Conservation (phyloP, 92 coral and sea anemone species). For the Zoanthus gigantus region DNA sequence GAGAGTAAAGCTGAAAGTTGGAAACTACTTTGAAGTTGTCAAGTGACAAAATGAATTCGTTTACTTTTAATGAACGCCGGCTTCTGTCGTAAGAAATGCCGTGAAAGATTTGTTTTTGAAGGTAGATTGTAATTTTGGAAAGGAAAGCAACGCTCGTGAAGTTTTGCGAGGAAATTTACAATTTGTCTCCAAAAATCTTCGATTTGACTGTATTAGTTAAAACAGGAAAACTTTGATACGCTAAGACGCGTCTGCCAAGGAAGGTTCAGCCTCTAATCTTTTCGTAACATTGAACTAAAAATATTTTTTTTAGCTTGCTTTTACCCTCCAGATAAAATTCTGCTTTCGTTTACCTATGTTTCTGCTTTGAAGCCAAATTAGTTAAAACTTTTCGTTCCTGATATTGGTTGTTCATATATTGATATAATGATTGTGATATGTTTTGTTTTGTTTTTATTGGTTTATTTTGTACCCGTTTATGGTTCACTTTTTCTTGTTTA, state of each 20-base stretch:
- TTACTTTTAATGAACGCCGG: neutral
- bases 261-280: neutral
- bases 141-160: neutral
- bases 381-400: neutral
- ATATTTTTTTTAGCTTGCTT: neutral
- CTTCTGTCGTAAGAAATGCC: neutral
- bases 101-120: neutral
- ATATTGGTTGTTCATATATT: neutral
- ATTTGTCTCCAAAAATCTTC: neutral
- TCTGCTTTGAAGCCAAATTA: neutral
- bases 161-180: neutral
- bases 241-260: neutral
- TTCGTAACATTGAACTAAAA: neutral
- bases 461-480: neutral
- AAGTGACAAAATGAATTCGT: neutral
- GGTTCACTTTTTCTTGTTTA: neutral
- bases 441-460: neutral
- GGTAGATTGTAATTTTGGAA: neutral
- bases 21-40: neutral
- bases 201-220: slow-evolving; percentile 6
- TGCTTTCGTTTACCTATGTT: neutral
- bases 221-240: neutral
- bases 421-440: neutral
- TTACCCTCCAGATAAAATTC: neutral
- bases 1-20: neutral